Evolutionary conservation across 2,113 vertebrate genomes (phyloP), one percentile per base, ranked within the genome.

Genomic region (Lethenteron reissneri): DNA sequence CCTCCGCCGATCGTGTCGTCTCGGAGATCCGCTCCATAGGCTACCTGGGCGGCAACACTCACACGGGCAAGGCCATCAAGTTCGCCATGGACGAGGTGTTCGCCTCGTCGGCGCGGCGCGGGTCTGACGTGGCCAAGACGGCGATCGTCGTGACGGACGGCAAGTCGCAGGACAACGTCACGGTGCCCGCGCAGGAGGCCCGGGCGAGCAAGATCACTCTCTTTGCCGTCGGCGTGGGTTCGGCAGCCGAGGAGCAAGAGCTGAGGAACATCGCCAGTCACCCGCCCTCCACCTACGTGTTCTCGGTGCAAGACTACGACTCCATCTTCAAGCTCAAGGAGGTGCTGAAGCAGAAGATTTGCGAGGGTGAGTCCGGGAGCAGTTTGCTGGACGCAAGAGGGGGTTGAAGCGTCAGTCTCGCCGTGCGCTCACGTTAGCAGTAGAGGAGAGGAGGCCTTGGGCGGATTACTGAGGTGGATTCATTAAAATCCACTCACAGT

Each of bases 11-110:
- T 74, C 83, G 85, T 9, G 82, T 97, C 70, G 80, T 88, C 64
- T 78, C 75, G 72, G 86, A 83, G 9, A 85, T 95, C 87, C 83
- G 87, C 75, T 81, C 84, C 70, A 88, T 96, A 74, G 83, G 86
- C 14, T 97, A 95, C 73, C 81, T 90, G 78, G 92, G 92, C 70
- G 92, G 92, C 73, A 97, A 97, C 78, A 97, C 92, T 58, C 83
- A 79, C 74, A 97, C 92, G 13, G 92, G 92, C 72, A 83, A 84
- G 76, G 91, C 92, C 62, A 95, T 97, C 75, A 83, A 87, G 71
- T 97, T 95, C 81, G 84, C 90, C 3, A 84, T 81, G 58, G 87
- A 96, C 71, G 85, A 87, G 77, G 80, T 96, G 70, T 96, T 96
- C 80, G 87, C 84, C 71, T 85, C 88, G 15, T 95, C 92, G 41